Evolutionary conservation across 1,140 invertebrate genomes (phyloP).

Genomic region (Hestina assimilis): DNA sequence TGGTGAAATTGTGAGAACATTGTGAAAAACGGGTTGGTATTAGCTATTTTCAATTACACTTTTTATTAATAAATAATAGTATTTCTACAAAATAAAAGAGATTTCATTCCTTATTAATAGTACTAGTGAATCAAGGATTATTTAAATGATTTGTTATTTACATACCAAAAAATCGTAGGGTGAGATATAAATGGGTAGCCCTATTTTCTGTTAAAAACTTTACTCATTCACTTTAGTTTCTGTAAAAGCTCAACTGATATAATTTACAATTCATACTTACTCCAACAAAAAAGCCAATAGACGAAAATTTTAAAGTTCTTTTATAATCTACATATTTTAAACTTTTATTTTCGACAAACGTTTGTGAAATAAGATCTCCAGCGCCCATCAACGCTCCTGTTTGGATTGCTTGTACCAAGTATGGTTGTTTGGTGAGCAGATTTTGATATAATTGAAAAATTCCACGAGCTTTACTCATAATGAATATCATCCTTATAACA

Average conservation of each 20-base stretch:
- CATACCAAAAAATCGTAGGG: too few relatives aligned
- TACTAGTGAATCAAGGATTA: too few relatives aligned
- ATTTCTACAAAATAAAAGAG: too few relatives aligned
- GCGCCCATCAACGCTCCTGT: conserved; percentile 74
- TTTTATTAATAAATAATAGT: too few relatives aligned
- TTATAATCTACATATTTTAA: conserved; percentile 48
- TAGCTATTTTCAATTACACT: too few relatives aligned
- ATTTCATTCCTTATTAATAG: too few relatives aligned
- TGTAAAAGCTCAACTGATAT: too few relatives aligned
- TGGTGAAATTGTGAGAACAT: too few relatives aligned
- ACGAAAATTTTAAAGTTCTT: conserved; percentile 72
- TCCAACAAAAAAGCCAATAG: conserved; percentile 73
- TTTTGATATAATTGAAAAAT: conserved; percentile 65
- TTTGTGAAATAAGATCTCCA: conserved; percentile 77
- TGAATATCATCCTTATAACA: conserved; percentile 23
- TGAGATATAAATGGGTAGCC: too few relatives aligned
- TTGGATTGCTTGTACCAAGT: conserved; percentile 75
- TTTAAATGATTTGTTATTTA: not conserved
- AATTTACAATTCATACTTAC: conserved; percentile 56
- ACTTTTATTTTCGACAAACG: conserved; percentile 68
- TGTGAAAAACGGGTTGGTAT: too few relatives aligned
- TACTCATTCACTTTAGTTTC: too few relatives aligned
- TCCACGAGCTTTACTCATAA: conserved; percentile 39
- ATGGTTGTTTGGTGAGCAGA: conserved; percentile 55
- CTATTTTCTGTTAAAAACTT: too few relatives aligned